Evolutionary conservation across 1,140 invertebrate genomes (phyloP), one percentile per base, ranked within the genome.

Genomic region (Drosophila miranda): DNA sequence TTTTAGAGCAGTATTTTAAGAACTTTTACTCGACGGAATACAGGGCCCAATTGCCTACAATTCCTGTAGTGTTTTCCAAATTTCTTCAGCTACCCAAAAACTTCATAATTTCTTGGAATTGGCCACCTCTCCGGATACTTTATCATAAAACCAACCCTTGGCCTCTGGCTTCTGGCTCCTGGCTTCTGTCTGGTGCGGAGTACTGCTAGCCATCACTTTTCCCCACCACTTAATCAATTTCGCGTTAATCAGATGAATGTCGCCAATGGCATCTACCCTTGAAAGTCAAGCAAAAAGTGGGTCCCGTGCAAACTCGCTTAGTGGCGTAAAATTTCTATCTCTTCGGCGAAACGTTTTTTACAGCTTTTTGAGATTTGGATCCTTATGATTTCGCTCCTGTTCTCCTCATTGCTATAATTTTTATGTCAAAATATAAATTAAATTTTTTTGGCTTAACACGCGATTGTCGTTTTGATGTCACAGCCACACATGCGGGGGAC

Each of bases 371-470:
- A 41, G 16, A 9, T 23, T 45, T n/a, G 41, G 9, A 44, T 49
- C 43, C 19, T 16, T 50, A n/a, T 19, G 34, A 44, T 13, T 21
- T 14, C 60, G 58, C 43, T 57, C 55, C 62, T 66, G 43, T 42
- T 64, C 70, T 23, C 69, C 81, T 86, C 86, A 84, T 86, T 86
- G 81, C 81, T 86, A 86, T 87, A 86, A 86, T 86, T 86, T 86
- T 87, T 87, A 86, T 86, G 81, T 86, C 81, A 86, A 86, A 86
- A 86, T 87, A 86, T 87, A 87, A 86, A 86, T 87, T 87, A 87
- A 86, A 86, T 87, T 84, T 86, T 87, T 86, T 68, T 53, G 50
- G 69, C 82, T 81, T 87, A 82, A 87, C 81, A 86, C 81, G 81
- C 81, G 81, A 78, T 86, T 87, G 82, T 86, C 81, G 78, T 86